Conservation (phyloP, 2,888 invertebrate species). For the Eumacrocentrus americanus region DNA sequence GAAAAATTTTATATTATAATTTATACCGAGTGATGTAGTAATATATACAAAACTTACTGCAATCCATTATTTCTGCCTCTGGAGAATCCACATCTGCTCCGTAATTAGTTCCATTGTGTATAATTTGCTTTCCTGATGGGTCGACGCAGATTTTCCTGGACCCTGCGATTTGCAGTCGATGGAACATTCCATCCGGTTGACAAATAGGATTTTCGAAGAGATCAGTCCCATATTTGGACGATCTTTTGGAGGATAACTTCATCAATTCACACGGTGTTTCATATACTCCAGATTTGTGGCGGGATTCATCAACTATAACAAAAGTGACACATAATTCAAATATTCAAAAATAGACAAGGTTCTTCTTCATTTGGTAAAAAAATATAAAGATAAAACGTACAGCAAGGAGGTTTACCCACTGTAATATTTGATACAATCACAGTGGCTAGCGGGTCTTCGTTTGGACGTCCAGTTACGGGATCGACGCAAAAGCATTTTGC, state of each 20-base stretch:
- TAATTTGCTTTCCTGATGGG: slow-evolving; percentile 65
- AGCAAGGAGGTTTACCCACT: slow-evolving; percentile 55
- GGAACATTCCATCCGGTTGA: slow-evolving; percentile 64
- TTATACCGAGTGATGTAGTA: not conserved
- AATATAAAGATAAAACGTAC: slow-evolving; percentile 56
- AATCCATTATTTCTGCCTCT: slow-evolving; percentile 65
- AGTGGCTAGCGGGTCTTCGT: slow-evolving; percentile 42
- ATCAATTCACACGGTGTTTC: slow-evolving; percentile 60
- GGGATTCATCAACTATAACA: slow-evolving; percentile 54
- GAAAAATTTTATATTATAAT: too few relatives aligned
- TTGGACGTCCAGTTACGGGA: slow-evolving; percentile 63
- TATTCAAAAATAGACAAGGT: too few relatives aligned
- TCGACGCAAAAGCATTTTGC: slow-evolving; percentile 69
- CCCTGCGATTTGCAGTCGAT: slow-evolving; percentile 58
- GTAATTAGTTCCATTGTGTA: slow-evolving; percentile 63
- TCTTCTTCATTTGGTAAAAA: too few relatives aligned
- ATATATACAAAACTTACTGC: slow-evolving; percentile 64
- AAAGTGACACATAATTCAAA: too few relatives aligned
- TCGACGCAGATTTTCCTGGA: slow-evolving; percentile 68
- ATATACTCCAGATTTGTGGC: slow-evolving; percentile 57
- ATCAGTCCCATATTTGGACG: slow-evolving; percentile 6
- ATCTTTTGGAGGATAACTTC: slow-evolving; percentile 37
- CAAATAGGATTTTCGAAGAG: slow-evolving; percentile 57
- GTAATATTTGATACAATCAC: slow-evolving; percentile 54
- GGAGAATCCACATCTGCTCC: slow-evolving; percentile 59